Conservation (phyloP, 2,888 invertebrate species). For the Drosophila sordidula region DNA sequence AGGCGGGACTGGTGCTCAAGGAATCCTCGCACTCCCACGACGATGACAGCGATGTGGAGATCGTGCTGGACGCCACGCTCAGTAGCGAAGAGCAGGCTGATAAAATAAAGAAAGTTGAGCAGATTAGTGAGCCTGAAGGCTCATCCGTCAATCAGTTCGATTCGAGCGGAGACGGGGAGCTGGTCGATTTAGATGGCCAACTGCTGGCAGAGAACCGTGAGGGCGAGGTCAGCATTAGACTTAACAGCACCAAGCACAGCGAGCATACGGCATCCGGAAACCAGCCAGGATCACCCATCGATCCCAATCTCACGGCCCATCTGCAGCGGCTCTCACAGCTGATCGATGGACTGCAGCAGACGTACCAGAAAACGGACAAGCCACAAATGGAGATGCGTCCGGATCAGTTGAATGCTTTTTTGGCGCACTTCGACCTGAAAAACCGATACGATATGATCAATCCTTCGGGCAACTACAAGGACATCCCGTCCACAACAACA, state of each 20-base stretch:
- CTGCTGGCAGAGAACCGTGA: constrained; percentile 69
- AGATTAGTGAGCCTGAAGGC: constrained; percentile 35
- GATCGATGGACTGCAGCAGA: constrained; percentile 83
- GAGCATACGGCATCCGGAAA: not conserved
- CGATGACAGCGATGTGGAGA: constrained; percentile 72
- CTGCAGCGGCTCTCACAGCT: constrained; percentile 84
- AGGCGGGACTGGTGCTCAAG: constrained; percentile 46
- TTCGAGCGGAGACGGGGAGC: constrained; percentile 83
- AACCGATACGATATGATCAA: constrained; percentile 78
- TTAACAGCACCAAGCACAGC: not conserved
- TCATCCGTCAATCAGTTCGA: constrained; percentile 60
- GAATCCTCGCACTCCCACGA: constrained; percentile 23
- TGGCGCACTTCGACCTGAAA: constrained; percentile 84
- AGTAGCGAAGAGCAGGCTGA: constrained; percentile 70
- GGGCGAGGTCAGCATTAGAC: constrained; percentile 21
- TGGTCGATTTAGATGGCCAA: constrained; percentile 69
- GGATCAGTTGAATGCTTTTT: constrained; percentile 84
- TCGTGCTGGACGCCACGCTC: constrained; percentile 55
- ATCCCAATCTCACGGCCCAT: constrained; percentile 83
- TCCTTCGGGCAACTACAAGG: constrained; percentile 38
- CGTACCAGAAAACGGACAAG: constrained; percentile 76
- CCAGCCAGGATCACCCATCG: constrained; percentile 60
- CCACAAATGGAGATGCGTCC: constrained; percentile 79
- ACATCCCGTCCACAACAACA: constrained; percentile 3
- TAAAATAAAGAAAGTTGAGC: not conserved